Conservation (phyloP, 2,888 invertebrate genomes). For the Lithophane semibrunnea region DNA sequence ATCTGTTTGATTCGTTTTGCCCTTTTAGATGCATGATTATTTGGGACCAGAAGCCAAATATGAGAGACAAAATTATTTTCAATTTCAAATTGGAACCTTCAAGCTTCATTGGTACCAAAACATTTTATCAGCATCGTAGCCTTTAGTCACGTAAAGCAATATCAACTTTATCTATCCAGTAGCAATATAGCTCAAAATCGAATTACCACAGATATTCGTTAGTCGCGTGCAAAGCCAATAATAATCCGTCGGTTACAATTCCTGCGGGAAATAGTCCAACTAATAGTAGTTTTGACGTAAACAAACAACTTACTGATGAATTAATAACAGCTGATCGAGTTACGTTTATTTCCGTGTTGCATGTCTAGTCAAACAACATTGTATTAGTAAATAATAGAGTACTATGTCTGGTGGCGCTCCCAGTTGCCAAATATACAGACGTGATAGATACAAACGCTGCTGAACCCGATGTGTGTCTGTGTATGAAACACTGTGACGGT, state of each 20-base stretch:
- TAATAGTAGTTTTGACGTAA: slow-evolving; percentile 24
- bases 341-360: slow-evolving; percentile 41
- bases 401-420: slow-evolving; percentile 12
- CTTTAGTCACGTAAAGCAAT: slow-evolving; percentile 1
- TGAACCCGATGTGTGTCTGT: background rate
- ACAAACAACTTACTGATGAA: slow-evolving; percentile 52
- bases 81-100: background rate
- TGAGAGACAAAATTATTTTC: background rate
- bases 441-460: background rate
- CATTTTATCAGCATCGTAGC: slow-evolving; percentile 7
- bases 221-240: slow-evolving; percentile 37
- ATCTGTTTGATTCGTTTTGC: background rate
- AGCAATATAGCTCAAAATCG: slow-evolving; percentile 7
- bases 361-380: slow-evolving; percentile 3
- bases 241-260: slow-evolving; percentile 30
- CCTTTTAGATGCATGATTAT: background rate
- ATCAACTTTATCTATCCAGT: background rate
- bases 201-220: slow-evolving; percentile 21
- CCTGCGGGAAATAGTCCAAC: slow-evolving; percentile 44
- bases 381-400: slow-evolving; percentile 39
- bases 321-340: slow-evolving; percentile 38
- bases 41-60: background rate
- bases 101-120: background rate
- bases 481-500: background rate
- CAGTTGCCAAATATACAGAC: background rate